A percentile compares a stretch with the other conserved stretches of the same genome.
phyloP scores from a whole-genome alignment of 2,113 vertebrate genomes.

The Cyanoderma ruficeps region DNA sequence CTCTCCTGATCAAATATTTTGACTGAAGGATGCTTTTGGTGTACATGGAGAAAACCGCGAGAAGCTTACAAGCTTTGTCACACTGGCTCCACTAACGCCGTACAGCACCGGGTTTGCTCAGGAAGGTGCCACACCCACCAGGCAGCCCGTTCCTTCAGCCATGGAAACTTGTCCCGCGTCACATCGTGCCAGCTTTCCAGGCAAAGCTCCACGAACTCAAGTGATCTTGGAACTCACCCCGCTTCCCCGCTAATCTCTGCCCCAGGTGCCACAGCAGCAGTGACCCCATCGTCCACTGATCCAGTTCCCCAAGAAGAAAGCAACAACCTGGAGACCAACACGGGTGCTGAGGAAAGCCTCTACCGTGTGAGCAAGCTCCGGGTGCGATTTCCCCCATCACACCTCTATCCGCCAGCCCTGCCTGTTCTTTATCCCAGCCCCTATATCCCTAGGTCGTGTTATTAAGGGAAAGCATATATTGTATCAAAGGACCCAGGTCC shows the following conservation, averaged over 20 bases:
- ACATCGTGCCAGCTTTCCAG: not conserved
- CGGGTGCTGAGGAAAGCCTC: not conserved
- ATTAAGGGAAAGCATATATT: not conserved
- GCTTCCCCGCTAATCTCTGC: not conserved
- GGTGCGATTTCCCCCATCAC: not conserved
- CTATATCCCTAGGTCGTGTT: not conserved
- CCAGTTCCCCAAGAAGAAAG: not conserved
- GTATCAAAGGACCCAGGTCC: not conserved
- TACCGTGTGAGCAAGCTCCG: not conserved
- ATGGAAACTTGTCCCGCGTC: not conserved
- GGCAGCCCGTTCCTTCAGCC: not conserved
- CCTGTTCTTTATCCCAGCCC: not conserved
- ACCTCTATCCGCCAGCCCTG: not conserved
- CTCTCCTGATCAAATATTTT: not conserved
- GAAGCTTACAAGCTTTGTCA: not conserved
- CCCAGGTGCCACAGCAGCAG: not conserved
- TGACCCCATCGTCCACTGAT: not conserved
- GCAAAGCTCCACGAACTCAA: not conserved
- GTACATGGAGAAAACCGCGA: not conserved
- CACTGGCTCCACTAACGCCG: not conserved
- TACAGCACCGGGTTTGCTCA: not conserved
- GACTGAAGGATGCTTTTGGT: not conserved
- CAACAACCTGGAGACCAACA: not conserved
- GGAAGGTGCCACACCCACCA: conserved; percentile 42
- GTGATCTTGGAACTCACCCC: not conserved